Conservation (phyloP, 2,113 vertebrate genomes). For the Prolemur simus region DNA sequence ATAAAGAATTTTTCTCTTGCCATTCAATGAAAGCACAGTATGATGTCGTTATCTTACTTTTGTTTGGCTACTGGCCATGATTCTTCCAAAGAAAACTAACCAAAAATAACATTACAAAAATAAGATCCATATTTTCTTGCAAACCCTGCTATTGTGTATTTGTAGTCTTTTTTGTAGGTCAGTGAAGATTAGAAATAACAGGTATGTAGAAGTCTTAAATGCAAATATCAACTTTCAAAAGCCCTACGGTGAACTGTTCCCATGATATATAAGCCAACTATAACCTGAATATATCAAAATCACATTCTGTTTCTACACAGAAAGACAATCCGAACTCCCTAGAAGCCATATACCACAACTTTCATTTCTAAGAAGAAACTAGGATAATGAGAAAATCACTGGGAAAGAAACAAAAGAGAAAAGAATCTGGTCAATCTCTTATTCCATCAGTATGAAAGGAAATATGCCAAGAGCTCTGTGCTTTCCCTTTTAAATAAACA, state of each 20-base stretch:
- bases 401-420: constrained; percentile 19
- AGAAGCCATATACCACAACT: not conserved
- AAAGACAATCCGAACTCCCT: not conserved
- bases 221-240: constrained; percentile 57
- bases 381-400: constrained; percentile 45
- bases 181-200: constrained; percentile 28
- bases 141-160: not conserved
- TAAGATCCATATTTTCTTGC: not conserved
- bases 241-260: not conserved
- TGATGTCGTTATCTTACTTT: not conserved
- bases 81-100: not conserved
- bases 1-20: not conserved
- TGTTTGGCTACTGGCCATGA: not conserved
- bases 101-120: not conserved
- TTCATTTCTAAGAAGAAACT: constrained; percentile 50
- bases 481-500: constrained; percentile 18
- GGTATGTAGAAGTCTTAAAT: constrained; percentile 9
- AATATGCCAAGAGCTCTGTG: not conserved
- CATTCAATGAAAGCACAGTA: not conserved
- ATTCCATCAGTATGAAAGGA: not conserved
- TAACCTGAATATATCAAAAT: constrained; percentile 57
- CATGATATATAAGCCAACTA: constrained; percentile 26
- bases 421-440: not conserved
- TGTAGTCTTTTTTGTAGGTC: not conserved
- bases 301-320: not conserved